These are phyloP conservation scores for Sciurus carolinensis DNA, from an alignment of 2,797 vertebrate genomes.

Conservation along the genomic window DNA sequence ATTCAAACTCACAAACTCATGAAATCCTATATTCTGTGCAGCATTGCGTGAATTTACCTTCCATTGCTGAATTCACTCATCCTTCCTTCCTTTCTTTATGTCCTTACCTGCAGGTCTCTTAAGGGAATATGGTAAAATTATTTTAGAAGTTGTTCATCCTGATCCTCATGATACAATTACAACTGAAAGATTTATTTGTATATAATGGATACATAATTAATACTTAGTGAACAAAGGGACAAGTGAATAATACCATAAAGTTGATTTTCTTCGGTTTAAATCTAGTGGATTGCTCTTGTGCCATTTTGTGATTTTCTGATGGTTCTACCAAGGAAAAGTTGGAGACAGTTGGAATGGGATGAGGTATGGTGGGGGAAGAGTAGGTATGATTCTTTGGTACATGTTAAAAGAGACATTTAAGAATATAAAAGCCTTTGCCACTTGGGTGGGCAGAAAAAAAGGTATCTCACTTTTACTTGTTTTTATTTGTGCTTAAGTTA, in stretches of 20 bases:
- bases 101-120: neutral
- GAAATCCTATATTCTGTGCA: neutral
- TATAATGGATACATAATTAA: neutral
- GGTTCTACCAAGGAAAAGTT: neutral
- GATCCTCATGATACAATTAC: neutral
- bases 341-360: neutral
- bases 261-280: neutral
- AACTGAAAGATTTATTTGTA: slow-evolving; percentile 8
- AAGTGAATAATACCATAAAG: slow-evolving; percentile 8
- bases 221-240: neutral
- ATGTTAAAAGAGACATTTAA: neutral
- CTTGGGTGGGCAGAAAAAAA: too few species aligned
- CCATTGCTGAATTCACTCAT: neutral
- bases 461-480: too few species aligned
- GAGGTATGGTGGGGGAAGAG: neutral
- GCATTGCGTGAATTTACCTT: neutral
- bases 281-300: neutral
- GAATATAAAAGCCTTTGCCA: too few species aligned
- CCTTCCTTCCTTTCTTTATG: neutral
- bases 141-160: slow-evolving; percentile 24
- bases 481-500: too few species aligned
- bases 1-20: neutral
- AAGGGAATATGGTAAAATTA: neutral
- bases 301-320: neutral
- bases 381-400: neutral